Conservation (phyloP, 2,113 vertebrate genomes). For the Plecturocebus donacophilus region DNA sequence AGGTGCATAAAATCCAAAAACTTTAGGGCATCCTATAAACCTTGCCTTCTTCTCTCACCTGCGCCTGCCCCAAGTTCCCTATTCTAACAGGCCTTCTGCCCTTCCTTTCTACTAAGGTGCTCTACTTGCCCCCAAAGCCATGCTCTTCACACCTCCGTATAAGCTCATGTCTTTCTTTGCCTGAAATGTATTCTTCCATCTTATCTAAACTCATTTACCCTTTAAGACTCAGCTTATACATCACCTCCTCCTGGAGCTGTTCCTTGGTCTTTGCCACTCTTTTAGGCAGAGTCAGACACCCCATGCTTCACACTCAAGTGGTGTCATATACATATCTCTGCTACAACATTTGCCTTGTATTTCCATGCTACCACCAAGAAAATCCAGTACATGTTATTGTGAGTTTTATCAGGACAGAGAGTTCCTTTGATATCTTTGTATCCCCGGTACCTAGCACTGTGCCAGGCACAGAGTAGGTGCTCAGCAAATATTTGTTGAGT, state of each 20-base stretch:
- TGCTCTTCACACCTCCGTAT: neutral
- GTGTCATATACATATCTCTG: neutral
- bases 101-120: neutral
- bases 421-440: neutral
- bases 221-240: neutral
- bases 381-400: neutral
- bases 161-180: neutral
- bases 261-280: neutral
- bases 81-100: neutral
- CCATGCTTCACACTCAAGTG: neutral
- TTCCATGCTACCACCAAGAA: neutral
- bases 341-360: neutral
- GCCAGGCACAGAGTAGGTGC: neutral
- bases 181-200: neutral
- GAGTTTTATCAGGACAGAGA: neutral
- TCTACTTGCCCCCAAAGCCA: neutral
- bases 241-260: neutral
- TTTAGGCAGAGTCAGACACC: neutral
- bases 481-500: slow-evolving; percentile 7
- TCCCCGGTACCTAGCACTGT: neutral
- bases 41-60: neutral
- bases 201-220: neutral
- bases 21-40: neutral
- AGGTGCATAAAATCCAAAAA: neutral
- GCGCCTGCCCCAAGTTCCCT: neutral